phyloP scores from a whole-genome alignment of 2,113 vertebrate genomes.

The Grantiella picta region DNA sequence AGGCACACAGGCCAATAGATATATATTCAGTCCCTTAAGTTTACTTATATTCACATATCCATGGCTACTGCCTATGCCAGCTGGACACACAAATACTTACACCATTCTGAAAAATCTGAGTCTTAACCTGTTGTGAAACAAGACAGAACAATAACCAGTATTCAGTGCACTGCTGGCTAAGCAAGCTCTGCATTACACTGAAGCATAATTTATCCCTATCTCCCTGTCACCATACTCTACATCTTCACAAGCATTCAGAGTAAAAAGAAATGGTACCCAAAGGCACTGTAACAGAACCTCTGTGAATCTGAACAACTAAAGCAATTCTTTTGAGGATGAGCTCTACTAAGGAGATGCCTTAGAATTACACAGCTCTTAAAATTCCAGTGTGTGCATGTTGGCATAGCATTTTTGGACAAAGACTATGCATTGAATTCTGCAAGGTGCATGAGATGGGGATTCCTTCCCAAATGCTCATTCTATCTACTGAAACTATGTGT shows the following conservation, averaged over 20 bases:
- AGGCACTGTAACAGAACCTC: neutral
- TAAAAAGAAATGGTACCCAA: neutral
- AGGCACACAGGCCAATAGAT: neutral
- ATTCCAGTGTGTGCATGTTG: neutral
- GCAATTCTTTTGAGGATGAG: neutral
- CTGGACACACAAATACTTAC: neutral
- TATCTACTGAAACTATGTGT: neutral
- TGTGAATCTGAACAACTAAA: neutral
- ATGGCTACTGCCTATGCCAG: neutral
- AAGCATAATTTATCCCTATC: neutral
- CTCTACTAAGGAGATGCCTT: neutral
- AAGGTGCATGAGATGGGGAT: neutral
- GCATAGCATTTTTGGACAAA: neutral
- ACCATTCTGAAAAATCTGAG: neutral
- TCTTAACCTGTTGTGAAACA: neutral
- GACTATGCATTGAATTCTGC: neutral
- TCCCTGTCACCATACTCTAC: neutral
- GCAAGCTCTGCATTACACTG: neutral
- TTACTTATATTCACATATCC: neutral
- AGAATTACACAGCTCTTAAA: neutral
- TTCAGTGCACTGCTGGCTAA: neutral
- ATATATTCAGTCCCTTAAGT: accelerated
- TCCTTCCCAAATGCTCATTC: neutral
- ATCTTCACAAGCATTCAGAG: neutral
- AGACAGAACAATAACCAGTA: neutral